Conservation (phyloP, 2,113 vertebrate species). For the Poeciliopsis prolifica region DNA sequence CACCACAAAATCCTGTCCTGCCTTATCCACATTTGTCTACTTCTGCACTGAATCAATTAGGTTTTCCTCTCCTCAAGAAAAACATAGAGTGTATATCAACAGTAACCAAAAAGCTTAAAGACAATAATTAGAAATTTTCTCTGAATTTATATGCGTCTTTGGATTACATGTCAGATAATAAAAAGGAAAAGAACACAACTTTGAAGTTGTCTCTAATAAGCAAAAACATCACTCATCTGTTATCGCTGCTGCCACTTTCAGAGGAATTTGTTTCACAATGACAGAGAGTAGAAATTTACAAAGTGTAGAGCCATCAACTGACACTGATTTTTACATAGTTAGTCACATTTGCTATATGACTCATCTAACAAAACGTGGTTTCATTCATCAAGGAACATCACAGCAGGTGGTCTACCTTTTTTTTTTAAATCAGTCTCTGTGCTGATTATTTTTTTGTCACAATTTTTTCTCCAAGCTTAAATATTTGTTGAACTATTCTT, state of each 20-base stretch:
- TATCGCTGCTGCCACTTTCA: background rate
- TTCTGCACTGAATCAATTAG: slow-evolving; percentile 14
- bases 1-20: slow-evolving; percentile 30
- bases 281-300: slow-evolving; percentile 7
- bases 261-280: slow-evolving; percentile 28
- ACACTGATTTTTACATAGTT: background rate
- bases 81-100: background rate
- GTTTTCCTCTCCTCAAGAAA: slow-evolving; percentile 12
- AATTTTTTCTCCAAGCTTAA: background rate
- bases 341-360: slow-evolving; percentile 1
- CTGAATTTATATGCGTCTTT: background rate
- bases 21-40: slow-evolving; percentile 10
- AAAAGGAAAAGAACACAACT: slow-evolving; percentile 17
- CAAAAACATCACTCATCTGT: slow-evolving; percentile 8
- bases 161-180: background rate
- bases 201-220: background rate
- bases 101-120: slow-evolving; percentile 1
- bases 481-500: no score
- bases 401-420: no score
- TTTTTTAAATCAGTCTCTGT: background rate
- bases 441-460: no score
- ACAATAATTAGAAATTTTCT: slow-evolving; percentile 5
- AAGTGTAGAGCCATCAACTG: background rate
- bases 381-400: background rate
- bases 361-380: slow-evolving; percentile 3